Base-by-base conservation (phyloP, 2,888 invertebrate genomes). In the Lithosia quadra region DNA sequence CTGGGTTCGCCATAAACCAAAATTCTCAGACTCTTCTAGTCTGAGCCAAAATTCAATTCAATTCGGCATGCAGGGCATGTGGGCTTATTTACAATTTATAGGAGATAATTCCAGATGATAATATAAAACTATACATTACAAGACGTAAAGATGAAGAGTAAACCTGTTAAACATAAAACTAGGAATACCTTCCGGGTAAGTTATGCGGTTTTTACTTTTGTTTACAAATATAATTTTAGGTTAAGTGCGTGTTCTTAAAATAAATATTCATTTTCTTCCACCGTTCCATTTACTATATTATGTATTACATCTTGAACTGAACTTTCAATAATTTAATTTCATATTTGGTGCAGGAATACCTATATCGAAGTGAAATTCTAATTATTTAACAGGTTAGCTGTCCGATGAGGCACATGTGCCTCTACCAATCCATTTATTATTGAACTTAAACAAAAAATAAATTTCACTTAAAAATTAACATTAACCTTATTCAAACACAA, bases 101-200 rank as follows among this genome's bases (percentile, higher is more conserved):
- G 53, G 22, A 21, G 1, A 43, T 65, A 21, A 28, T 34, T 67
- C 0, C 71, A 33, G 68, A 74, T 71, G 65, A 10, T 67, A 53
- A 56, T 57, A 59, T 65, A 70, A 66, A 68, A 69, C 57, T 53
- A 43, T 43, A 21, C 61, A 65, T 64, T 69, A 67, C 4, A 63
- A 59, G n/a, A 60, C 60, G 15, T 24, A 71, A 95, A 88, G 78
- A 97, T 97, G 97, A 97, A 97, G 89, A 96, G 95, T 80, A 97
- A 97, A 95, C 96, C 97, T 18, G 90, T 94, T 43, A 96, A 97
- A 85, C 97, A 97, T 80, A 98, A 98, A 92, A 95, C 96, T 72
- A 95, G 95, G 0, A 98, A 98, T 84, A 97, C 97, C 9, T 98
- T 98, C 93, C 96, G 97, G 94, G 98, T 98, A 95, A 90, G 91